Evolutionary conservation across 2,113 vertebrate genomes (phyloP).

Genomic region (Panthera uncia): DNA sequence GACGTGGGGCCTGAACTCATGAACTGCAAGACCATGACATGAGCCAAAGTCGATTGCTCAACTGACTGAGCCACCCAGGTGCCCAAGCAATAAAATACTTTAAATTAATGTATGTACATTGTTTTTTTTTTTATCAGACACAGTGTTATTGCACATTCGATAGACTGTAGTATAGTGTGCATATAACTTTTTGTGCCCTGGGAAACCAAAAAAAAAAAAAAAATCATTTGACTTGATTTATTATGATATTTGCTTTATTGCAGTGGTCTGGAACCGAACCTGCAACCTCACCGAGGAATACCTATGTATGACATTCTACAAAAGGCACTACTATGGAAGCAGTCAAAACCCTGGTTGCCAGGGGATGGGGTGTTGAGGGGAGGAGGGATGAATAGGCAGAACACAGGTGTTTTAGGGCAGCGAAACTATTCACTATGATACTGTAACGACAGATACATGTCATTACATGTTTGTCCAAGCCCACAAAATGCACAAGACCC

Average conservation of each 20-base stretch:
- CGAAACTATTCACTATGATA: neutral
- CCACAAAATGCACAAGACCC: neutral
- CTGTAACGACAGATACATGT: neutral
- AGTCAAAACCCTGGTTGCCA: neutral
- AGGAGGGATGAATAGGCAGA: neutral
- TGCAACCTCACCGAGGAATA: neutral
- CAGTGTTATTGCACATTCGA: too few species aligned
- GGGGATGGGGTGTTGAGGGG: neutral
- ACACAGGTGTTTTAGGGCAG: neutral
- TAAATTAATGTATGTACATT: too few species aligned
- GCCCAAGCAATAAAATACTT: too few species aligned
- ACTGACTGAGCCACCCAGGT: too few species aligned
- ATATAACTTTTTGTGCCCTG: neutral
- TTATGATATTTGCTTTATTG: neutral
- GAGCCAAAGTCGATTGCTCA: too few species aligned
- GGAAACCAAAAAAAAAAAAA: neutral
- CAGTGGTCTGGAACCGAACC: neutral
- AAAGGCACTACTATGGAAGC: neutral
- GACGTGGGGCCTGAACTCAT: too few species aligned
- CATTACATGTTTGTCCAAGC: neutral
- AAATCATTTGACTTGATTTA: neutral
- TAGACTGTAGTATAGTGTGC: neutral
- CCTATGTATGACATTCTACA: neutral
- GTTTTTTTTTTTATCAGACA: too few species aligned
- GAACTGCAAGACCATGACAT: too few species aligned